Evolutionary conservation across 2,797 vertebrate species (phyloP).

Genomic region (Anisognathus igniventris): DNA sequence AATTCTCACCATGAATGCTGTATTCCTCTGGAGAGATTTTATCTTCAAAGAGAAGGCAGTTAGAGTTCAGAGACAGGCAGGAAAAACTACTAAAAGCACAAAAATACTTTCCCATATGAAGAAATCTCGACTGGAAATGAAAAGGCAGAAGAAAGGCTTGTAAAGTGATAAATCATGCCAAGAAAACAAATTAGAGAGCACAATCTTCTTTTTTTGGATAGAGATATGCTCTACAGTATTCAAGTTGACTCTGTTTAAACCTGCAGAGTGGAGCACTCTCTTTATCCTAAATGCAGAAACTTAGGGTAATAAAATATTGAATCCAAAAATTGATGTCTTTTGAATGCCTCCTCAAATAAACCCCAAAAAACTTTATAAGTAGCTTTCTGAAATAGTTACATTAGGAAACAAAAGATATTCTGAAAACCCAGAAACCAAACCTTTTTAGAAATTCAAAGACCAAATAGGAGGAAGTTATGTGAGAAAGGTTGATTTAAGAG

Average conservation of each 20-base stretch:
- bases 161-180: constrained; percentile 16
- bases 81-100: constrained; percentile 3
- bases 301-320: not conserved
- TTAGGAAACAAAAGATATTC: not conserved
- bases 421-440: not conserved
- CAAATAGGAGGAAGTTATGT: not conserved
- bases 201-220: not conserved
- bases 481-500: not conserved
- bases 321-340: not conserved
- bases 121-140: not conserved
- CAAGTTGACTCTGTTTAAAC: not conserved
- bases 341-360: not conserved
- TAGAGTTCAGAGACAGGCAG: not conserved
- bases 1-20: not conserved
- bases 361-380: not conserved
- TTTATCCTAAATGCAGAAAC: not conserved
- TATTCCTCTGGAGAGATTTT: constrained; percentile 21
- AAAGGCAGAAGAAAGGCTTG: not conserved
- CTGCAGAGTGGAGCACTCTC: not conserved
- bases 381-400: not conserved
- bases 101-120: not conserved
- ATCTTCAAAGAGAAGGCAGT: constrained; percentile 30
- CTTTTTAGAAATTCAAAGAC: not conserved
- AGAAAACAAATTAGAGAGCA: constrained; percentile 5
- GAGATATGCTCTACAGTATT: not conserved